These are phyloP conservation scores for Steinernema khuongi DNA, from an alignment of 1,140 invertebrate species.

Conservation along the genomic window DNA sequence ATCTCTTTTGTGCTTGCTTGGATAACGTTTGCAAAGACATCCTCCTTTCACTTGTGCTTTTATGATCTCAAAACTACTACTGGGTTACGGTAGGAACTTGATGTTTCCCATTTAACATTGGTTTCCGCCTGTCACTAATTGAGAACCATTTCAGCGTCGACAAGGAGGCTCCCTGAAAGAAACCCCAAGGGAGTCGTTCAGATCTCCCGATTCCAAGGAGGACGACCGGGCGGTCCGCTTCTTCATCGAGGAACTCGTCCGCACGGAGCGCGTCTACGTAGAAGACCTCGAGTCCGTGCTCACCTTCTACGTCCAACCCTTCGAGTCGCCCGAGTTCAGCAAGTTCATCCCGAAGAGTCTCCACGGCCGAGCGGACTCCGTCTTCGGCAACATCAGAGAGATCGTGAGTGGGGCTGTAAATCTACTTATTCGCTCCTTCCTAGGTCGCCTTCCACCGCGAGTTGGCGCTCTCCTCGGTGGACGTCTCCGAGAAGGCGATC, in stretches of 20 bases:
- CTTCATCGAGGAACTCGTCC: neutral
- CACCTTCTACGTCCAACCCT: neutral
- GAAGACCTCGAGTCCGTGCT: neutral
- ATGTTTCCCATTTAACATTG: too few relatives aligned
- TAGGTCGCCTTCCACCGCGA: neutral
- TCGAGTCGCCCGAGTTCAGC: neutral
- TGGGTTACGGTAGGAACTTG: too few relatives aligned
- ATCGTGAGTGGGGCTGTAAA: too few relatives aligned
- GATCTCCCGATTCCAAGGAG: neutral
- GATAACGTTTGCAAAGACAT: too few relatives aligned
- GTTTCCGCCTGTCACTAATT: too few relatives aligned
- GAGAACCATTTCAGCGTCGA: neutral
- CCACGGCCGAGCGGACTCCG: neutral
- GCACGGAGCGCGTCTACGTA: neutral
- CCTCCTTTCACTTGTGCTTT: too few relatives aligned
- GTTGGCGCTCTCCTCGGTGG: neutral
- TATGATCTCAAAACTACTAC: too few relatives aligned
- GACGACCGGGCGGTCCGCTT: neutral
- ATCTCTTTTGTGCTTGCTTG: neutral
- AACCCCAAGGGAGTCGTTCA: too few relatives aligned
- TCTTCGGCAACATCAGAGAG: neutral
- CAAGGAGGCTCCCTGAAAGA: too few relatives aligned
- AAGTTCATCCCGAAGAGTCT: neutral
- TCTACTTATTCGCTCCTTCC: neutral
- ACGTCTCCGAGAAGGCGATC: neutral